These are phyloP conservation scores for Harpalus rufipes DNA, from an alignment of 2,888 invertebrate species.

Conservation along the genomic window DNA sequence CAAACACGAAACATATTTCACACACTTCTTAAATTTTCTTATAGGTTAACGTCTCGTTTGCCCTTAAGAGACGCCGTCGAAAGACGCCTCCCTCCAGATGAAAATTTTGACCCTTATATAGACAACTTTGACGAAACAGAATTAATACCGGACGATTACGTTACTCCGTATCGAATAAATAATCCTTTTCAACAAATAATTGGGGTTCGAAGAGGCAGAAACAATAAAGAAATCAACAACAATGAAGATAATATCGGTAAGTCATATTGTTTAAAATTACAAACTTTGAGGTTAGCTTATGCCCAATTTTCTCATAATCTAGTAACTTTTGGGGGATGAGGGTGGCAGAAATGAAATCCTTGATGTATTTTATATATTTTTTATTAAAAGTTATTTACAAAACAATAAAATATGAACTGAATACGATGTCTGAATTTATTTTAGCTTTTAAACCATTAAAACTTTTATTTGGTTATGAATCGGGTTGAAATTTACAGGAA, in stretches of 20 bases:
- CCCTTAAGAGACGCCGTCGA: constrained; percentile 87
- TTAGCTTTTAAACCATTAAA: no score
- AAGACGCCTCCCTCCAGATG: constrained; percentile 77
- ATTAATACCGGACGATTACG: constrained; percentile 38
- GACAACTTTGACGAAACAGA: constrained; percentile 69
- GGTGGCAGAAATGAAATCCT: no score
- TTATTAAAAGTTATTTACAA: no score
- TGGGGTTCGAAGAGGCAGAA: constrained; percentile 64
- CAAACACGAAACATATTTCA: neutral
- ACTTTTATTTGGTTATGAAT: no score
- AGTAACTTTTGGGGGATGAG: no score
- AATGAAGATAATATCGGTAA: neutral
- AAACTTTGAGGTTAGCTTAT: no score
- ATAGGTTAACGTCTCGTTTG: constrained; percentile 78
- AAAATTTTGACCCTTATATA: constrained; percentile 66
- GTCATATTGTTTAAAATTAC: neutral
- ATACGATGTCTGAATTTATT: no score
- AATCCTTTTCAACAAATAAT: constrained; percentile 73
- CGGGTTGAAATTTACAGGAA: no score
- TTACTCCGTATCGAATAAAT: constrained; percentile 73
- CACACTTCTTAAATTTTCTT: constrained; percentile 69
- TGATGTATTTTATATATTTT: no score
- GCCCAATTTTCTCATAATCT: no score
- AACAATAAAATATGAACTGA: no score
- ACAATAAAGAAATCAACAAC: neutral